Evolutionary conservation across 2,113 vertebrate genomes (phyloP).

Genomic region (Oryzias javanicus): DNA sequence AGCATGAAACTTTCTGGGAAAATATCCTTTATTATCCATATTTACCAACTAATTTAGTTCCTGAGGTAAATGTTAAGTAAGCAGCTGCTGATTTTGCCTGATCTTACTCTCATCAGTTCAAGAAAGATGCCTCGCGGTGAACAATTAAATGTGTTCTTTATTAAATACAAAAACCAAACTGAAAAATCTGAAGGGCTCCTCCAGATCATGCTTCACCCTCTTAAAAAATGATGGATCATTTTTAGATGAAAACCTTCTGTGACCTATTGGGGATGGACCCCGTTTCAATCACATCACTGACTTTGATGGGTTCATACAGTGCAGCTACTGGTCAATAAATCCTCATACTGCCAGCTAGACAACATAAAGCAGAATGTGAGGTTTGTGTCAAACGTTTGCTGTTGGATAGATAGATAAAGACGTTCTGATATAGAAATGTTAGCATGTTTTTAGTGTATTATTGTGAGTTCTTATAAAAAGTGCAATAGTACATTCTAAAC

Average conservation of each 20-base stretch:
- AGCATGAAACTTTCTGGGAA: constrained; percentile 13
- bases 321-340: not conserved
- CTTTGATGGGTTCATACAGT: not conserved
- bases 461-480: too few species aligned
- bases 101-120: too few species aligned
- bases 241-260: not conserved
- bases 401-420: too few species aligned
- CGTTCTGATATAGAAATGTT: too few species aligned
- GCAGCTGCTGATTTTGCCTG: too few species aligned
- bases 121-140: too few species aligned
- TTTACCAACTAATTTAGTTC: not conserved
- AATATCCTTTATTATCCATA: too few species aligned
- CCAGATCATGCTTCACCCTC: not conserved
- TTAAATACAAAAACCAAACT: too few species aligned
- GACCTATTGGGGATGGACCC: not conserved
- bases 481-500: too few species aligned
- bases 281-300: not conserved
- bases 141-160: too few species aligned
- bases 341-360: not conserved
- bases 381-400: too few species aligned
- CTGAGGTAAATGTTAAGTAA: not conserved
- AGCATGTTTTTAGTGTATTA: too few species aligned
- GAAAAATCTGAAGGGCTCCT: not conserved
- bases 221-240: not conserved
- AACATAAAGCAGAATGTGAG: not conserved